Conservation (phyloP, 2,797 vertebrate species). For the Aratinga solstitialis region DNA sequence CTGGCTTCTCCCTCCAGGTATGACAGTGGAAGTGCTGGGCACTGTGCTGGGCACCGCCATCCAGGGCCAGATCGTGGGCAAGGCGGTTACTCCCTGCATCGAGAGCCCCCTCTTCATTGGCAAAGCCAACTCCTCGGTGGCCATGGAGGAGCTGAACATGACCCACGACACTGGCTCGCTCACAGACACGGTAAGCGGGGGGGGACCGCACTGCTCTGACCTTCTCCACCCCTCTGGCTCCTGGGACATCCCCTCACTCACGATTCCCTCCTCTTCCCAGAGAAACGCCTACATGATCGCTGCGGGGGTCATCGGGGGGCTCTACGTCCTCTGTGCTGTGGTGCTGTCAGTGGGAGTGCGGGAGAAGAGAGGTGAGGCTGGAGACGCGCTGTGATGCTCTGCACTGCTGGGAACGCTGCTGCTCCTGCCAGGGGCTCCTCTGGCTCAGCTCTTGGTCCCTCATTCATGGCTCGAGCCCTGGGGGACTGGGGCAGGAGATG, state of each 20-base stretch:
- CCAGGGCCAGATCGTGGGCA: constrained; percentile 94
- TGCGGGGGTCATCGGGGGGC: constrained; percentile 85
- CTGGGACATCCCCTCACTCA: not conserved
- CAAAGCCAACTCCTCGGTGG: constrained; percentile 55
- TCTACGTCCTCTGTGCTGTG: constrained; percentile 87
- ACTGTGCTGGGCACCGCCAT: constrained; percentile 91
- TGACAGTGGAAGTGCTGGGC: constrained; percentile 93
- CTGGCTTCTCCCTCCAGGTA: constrained; percentile 77
- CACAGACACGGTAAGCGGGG: constrained; percentile 77
- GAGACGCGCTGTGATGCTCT: accelerated
- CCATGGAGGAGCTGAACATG: constrained; percentile 65
- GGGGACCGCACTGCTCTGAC: accelerated
- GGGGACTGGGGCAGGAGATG: not conserved
- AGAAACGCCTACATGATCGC: constrained; percentile 89
- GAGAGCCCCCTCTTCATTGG: not conserved
- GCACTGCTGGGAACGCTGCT: accelerated
- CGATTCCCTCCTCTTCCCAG: constrained; percentile 63
- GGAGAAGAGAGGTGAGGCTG: constrained; percentile 84
- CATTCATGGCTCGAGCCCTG: accelerated
- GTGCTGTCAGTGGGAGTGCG: constrained; percentile 85
- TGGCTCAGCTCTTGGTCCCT: not conserved
- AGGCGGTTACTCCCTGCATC: constrained; percentile 82
- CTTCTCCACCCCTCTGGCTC: not conserved
- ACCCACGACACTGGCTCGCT: constrained; percentile 69
- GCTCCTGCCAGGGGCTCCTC: not conserved